These are phyloP conservation scores for Plectus sambesii DNA, from an alignment of 1,140 invertebrate species.

Conservation along the genomic window DNA sequence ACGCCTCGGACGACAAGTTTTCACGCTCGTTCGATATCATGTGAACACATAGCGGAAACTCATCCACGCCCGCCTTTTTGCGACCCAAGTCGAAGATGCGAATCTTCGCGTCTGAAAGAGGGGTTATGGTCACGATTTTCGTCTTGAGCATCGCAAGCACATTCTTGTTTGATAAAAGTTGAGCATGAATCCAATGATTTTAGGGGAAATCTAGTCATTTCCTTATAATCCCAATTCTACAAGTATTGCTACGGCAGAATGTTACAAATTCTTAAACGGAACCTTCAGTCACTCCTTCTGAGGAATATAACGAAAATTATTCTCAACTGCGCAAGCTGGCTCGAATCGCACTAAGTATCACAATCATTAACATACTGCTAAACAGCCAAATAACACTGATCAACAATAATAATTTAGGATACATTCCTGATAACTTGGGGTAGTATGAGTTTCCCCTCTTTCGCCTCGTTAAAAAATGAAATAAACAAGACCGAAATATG, in stretches of 20 bases:
- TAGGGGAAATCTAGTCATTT: no score
- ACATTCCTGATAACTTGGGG: no score
- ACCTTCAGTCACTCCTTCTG: no score
- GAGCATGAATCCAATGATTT: no score
- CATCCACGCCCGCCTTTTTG: conserved; percentile 91
- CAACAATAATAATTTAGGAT: no score
- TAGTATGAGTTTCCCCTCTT: no score
- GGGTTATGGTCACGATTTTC: no score
- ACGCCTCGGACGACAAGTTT: conserved; percentile 88
- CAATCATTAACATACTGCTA: not conserved
- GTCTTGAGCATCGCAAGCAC: conserved; percentile 1
- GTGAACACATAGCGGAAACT: conserved; percentile 95
- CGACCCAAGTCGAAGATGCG: conserved; percentile 97
- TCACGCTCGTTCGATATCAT: conserved; percentile 98
- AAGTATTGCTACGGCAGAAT: no score
- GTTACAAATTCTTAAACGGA: no score
- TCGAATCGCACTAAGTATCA: not conserved
- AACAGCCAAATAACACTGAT: conserved; percentile 15
- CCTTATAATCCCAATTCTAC: no score
- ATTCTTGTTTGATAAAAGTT: conserved; percentile 5
- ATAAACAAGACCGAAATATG: conserved; percentile 5
- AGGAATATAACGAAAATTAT: no score
- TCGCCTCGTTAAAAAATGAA: not conserved
- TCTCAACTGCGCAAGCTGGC: no score
- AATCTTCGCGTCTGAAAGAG: conserved; percentile 87